A percentile compares a stretch with the other conserved stretches of the same genome.
These are phyloP conservation scores for Macrosteles quadrilineatus DNA, from an alignment of 1,140 invertebrate genomes.

Conservation along the genomic window DNA sequence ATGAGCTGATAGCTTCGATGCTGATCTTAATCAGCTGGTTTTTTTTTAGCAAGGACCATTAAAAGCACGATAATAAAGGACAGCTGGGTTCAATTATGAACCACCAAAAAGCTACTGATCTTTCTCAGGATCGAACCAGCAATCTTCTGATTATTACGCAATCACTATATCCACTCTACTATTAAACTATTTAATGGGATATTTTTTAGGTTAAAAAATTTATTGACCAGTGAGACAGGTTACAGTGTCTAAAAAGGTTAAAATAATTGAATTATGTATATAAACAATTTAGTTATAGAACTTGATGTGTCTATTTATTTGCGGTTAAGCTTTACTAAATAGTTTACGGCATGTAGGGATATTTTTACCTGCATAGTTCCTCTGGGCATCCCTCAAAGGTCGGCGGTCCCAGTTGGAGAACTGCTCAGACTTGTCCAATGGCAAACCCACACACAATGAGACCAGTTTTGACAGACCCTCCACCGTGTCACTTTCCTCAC, in stretches of 20 bases:
- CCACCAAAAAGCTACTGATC: no score
- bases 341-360: not conserved
- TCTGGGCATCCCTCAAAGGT: slow-evolving; percentile 72
- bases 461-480: slow-evolving; percentile 56
- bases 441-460: slow-evolving; percentile 67
- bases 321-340: slow-evolving; percentile 53
- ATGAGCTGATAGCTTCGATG: no score
- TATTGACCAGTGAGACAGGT: not conserved
- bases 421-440: slow-evolving; percentile 78
- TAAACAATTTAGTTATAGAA: not conserved
- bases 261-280: no score
- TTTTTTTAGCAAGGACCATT: no score
- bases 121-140: no score
- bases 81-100: no score
- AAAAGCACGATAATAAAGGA: no score
- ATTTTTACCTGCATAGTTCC: slow-evolving; percentile 69
- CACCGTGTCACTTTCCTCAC: slow-evolving; percentile 22
- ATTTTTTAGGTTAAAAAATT: no score
- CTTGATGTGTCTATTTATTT: not conserved
- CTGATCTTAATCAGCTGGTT: no score
- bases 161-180: no score
- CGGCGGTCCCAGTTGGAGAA: slow-evolving; percentile 86
- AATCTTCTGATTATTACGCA: no score
- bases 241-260: not conserved
- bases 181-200: no score